Evolutionary conservation across 1,140 invertebrate species (phyloP).

Genomic region (Drosophila willistoni): DNA sequence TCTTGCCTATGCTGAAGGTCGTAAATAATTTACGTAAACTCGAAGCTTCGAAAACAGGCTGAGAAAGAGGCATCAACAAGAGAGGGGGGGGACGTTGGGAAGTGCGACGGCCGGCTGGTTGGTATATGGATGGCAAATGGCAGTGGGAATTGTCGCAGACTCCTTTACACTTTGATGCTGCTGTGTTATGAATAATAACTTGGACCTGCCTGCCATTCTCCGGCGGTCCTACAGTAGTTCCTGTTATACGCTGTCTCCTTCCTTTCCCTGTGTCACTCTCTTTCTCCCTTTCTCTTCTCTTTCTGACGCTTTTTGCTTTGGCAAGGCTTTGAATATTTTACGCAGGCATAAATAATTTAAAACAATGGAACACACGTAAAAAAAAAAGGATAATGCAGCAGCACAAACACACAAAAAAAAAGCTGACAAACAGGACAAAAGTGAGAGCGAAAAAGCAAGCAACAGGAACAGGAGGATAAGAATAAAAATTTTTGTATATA

Average conservation of each 20-base stretch:
- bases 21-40: slow-evolving; percentile 79
- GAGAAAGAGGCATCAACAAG: too few species aligned
- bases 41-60: slow-evolving; percentile 36
- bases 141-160: slow-evolving; percentile 79
- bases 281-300: not conserved
- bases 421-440: slow-evolving; percentile 59
- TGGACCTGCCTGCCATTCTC: slow-evolving; percentile 43
- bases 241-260: not conserved
- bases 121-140: slow-evolving; percentile 51
- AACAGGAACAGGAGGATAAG: slow-evolving; percentile 62
- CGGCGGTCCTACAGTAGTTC: not conserved
- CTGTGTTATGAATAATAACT: slow-evolving; percentile 81
- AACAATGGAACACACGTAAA: slow-evolving; percentile 79
- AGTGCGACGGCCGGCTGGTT: not conserved
- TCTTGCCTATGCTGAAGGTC: slow-evolving; percentile 44
- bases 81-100: too few species aligned
- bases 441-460: slow-evolving; percentile 59
- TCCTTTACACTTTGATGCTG: slow-evolving; percentile 80
- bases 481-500: slow-evolving; percentile 69
- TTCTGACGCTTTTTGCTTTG: slow-evolving; percentile 41
- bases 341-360: slow-evolving; percentile 81
- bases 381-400: slow-evolving; percentile 76
- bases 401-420: slow-evolving; percentile 58
- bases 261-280: not conserved
- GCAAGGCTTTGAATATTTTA: slow-evolving; percentile 77